Conservation (phyloP, 2,797 vertebrate species). For the Hydrophis major region DNA sequence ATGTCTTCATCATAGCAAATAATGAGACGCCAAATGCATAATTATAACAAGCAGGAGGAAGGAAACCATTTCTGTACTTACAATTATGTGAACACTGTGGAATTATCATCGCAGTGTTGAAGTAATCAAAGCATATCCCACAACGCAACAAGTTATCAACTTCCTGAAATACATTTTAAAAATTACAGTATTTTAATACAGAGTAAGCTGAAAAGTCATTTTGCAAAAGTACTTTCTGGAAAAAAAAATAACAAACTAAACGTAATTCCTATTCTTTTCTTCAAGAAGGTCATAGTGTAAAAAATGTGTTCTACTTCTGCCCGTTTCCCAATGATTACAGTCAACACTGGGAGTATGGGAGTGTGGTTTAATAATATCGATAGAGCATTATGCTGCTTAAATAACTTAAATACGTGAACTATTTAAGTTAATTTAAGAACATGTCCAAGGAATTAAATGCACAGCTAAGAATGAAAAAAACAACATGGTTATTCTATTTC, state of each 20-base stretch:
- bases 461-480: not conserved
- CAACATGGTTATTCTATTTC: not conserved
- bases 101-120: slow-evolving; percentile 88
- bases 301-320: not conserved
- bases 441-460: not conserved
- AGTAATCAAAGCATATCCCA: slow-evolving; percentile 90
- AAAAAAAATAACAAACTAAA: not conserved
- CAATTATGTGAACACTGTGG: slow-evolving; percentile 91
- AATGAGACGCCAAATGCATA: not conserved
- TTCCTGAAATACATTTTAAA: slow-evolving; percentile 68
- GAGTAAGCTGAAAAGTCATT: not conserved
- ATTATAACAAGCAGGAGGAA: not conserved
- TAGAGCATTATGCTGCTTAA: not conserved
- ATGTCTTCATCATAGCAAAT: not conserved
- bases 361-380: not conserved
- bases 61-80: slow-evolving; percentile 70
- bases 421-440: not conserved
- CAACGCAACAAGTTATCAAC: slow-evolving; percentile 84
- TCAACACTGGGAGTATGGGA: not conserved
- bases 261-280: not conserved
- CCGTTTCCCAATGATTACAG: not conserved
- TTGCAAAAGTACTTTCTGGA: not conserved
- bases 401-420: not conserved
- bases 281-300: not conserved
- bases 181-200: not conserved